A percentile compares a stretch with the other conserved stretches of the same genome.
phyloP scores from a whole-genome alignment of 2,888 invertebrate species.

The Melanophora roralis region DNA sequence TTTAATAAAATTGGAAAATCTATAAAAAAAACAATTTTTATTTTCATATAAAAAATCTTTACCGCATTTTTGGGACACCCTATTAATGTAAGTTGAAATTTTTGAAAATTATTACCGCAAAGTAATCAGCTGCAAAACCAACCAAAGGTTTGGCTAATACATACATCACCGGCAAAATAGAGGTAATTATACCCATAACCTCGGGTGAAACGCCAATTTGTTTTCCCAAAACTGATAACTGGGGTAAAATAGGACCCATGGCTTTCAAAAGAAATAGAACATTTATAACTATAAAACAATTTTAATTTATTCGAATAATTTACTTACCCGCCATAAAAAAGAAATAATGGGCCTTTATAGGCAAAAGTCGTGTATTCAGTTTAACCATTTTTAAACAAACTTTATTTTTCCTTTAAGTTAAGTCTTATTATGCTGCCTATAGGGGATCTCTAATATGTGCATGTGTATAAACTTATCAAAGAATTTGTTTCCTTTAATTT shows the following conservation, averaged over 20 bases:
- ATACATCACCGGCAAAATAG: constrained; percentile 86
- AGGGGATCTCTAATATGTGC: not conserved
- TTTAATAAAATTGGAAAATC: not conserved
- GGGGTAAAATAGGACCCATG: constrained; percentile 88
- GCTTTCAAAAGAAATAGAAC: constrained; percentile 78
- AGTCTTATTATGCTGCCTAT: not conserved
- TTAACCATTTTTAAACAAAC: constrained; percentile 77
- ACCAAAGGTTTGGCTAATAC: constrained; percentile 86
- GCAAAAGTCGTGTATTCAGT: constrained; percentile 84
- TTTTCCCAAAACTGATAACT: constrained; percentile 86
- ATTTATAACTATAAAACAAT: not conserved
- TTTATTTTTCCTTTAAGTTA: not conserved
- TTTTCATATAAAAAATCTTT: too few species aligned
- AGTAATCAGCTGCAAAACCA: constrained; percentile 86
- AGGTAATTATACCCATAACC: constrained; percentile 87
- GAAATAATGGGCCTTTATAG: constrained; percentile 91
- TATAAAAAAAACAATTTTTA: not conserved
- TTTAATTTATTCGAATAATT: not conserved
- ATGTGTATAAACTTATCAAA: too few species aligned
- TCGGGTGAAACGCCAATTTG: constrained; percentile 86
- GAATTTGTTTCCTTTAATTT: not conserved
- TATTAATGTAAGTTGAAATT: too few species aligned
- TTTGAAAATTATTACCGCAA: constrained; percentile 77
- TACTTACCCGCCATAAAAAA: constrained; percentile 90
- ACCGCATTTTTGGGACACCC: too few species aligned